Evolutionary conservation across 2,797 vertebrate genomes (phyloP).

Genomic region (Tamandua tetradactyla): DNA sequence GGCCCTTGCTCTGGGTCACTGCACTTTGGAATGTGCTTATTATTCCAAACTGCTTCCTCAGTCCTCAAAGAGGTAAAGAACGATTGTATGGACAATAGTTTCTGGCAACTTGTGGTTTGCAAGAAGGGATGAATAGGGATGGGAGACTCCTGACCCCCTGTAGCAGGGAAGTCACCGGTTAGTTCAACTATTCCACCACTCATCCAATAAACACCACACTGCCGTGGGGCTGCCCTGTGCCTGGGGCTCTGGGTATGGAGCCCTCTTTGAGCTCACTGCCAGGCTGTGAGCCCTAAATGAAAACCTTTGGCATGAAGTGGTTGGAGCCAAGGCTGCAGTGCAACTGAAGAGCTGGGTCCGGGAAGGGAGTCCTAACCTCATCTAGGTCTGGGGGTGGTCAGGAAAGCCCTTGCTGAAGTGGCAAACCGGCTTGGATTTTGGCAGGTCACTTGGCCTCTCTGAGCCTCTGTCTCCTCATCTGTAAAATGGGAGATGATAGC

Average conservation of each 20-base stretch:
- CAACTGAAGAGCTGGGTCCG: background rate
- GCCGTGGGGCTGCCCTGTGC: background rate
- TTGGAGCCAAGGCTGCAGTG: background rate
- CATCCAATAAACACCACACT: background rate
- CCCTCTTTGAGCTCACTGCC: background rate
- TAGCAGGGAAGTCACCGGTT: background rate
- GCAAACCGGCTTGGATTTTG: background rate
- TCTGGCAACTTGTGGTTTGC: background rate
- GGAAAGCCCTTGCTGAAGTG: background rate
- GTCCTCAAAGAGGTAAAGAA: background rate
- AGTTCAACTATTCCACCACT: background rate
- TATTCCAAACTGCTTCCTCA: background rate
- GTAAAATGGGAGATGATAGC: background rate
- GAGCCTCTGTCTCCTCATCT: background rate
- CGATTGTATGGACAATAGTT: background rate
- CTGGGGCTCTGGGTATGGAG: too few species aligned
- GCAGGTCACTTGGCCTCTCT: background rate
- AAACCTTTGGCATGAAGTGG: background rate
- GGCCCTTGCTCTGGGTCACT: background rate
- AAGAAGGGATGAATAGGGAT: background rate
- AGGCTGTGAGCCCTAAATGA: background rate
- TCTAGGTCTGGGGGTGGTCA: rapidly evolving
- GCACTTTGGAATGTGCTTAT: background rate
- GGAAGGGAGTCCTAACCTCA: background rate
- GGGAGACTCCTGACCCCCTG: background rate